A percentile compares a stretch with the other conserved stretches of the same genome.
These are phyloP conservation scores for Amaurobius ferox DNA, from an alignment of 2,888 invertebrate species.

Conservation along the genomic window DNA sequence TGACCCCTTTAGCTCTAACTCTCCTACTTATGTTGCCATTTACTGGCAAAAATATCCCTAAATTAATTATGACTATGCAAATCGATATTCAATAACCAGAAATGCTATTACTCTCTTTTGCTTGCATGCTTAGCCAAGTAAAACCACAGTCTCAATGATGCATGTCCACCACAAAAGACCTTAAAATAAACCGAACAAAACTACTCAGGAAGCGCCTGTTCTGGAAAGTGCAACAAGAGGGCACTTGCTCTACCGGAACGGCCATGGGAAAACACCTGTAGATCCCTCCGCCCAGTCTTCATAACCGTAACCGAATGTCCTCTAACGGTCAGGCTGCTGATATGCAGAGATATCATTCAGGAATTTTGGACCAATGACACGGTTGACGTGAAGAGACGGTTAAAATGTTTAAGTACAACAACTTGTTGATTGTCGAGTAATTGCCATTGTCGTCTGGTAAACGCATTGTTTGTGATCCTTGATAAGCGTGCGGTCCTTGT, in stretches of 20 bases:
- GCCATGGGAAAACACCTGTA: constrained; percentile 70
- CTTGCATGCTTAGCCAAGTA: background rate
- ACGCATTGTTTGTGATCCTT: background rate
- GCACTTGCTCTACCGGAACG: constrained; percentile 55
- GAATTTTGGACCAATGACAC: constrained; percentile 6
- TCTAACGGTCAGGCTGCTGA: constrained; percentile 48
- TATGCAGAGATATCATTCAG: background rate
- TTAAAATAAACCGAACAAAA: constrained; percentile 41
- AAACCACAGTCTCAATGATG: constrained; percentile 28
- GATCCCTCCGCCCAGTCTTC: constrained; percentile 20
- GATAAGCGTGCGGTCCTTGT: background rate
- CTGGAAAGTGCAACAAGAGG: constrained; percentile 49
- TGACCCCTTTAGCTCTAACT: too few species aligned
- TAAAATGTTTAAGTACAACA: background rate
- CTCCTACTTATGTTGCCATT: too few species aligned
- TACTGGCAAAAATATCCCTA: too few species aligned
- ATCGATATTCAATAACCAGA: too few species aligned
- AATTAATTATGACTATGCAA: too few species aligned
- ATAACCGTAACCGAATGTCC: constrained; percentile 50
- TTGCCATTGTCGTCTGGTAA: background rate
- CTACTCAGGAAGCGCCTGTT: constrained; percentile 47
- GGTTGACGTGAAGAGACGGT: background rate
- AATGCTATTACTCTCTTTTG: background rate
- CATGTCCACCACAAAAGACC: constrained; percentile 45
- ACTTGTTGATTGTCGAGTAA: background rate